Evolutionary conservation across 1,140 invertebrate species (phyloP), one percentile per base, ranked within the genome.

Genomic region (Maniola jurtina): DNA sequence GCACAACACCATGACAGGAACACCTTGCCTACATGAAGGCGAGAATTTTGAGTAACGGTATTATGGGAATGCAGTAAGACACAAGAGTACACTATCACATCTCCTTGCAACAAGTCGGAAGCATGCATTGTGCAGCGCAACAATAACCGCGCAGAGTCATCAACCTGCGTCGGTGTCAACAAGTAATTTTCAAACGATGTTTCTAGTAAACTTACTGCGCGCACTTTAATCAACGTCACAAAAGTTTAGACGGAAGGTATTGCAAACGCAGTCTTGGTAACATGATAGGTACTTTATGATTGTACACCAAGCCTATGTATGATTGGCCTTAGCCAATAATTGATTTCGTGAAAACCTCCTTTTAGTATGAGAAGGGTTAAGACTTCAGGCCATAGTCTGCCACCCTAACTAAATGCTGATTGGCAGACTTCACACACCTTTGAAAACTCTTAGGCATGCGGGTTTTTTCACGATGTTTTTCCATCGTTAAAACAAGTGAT

Each of bases 101-200:
- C 42, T 38, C 38, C 38, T 45, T 45, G 9, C 42, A 45, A 45
- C 42, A 45, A 45, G 42, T 55, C 52, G 52, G 52, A 55, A 55
- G 52, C 52, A 13, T n/a, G 80, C 80, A 89, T 90, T 90, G 88
- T 90, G 88, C 83, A 82, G 76, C 76, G 80, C 87, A 86, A 90
- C 88, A 90, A 90, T 88, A 75, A 85, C 84, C 86, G 86, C 84
- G 79, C 71, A 81, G 77, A 84, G 88, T 90, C 88, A 86, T 87
- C 86, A 90, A 88, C 86, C 88, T 75, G 82, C 77, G 78, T 81
- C 79, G 77, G 77, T 77, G 77, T 81, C 77, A 76, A 71, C 63
- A 64, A 70, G 66, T 71, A 68, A 68, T 73, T 70, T 74, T 76
- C 75, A 70, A 71, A 57, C 55, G 55, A 57, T 66, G 68, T 64